A percentile compares a stretch with the other conserved stretches of the same genome.
Conservation (phyloP, 1,140 invertebrate genomes). For the Pissodes strobi region DNA sequence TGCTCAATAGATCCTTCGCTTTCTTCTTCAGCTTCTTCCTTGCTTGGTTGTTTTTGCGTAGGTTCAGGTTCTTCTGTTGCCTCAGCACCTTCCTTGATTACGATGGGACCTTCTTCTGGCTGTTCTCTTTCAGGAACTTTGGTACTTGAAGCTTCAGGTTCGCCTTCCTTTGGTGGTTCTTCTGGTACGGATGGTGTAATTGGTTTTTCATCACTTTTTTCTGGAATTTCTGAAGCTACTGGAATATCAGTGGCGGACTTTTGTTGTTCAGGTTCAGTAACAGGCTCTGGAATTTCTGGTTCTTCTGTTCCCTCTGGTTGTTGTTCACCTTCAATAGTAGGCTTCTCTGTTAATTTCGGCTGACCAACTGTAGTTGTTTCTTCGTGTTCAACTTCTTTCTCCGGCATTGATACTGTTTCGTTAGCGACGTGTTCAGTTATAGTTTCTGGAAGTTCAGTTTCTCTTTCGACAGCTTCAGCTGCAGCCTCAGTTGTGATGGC, state of each 20-base stretch:
- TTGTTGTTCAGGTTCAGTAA: too few species aligned
- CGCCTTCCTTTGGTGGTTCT: slow-evolving; percentile 14
- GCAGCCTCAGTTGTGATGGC: slow-evolving; percentile 5
- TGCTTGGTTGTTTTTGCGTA: slow-evolving; percentile 15
- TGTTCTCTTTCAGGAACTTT: slow-evolving; percentile 31
- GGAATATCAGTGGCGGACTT: too few species aligned
- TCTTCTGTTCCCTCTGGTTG: background rate
- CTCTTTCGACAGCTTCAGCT: slow-evolving; percentile 3
- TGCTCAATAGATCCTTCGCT: slow-evolving; percentile 27
- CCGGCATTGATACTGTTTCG: slow-evolving; percentile 8
- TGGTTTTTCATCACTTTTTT: slow-evolving; percentile 12
- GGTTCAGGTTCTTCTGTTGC: background rate
- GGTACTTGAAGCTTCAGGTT: slow-evolving; percentile 1
- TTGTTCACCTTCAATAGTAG: slow-evolving; percentile 6
- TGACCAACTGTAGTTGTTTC: slow-evolving; percentile 12
- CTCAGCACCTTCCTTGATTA: background rate
- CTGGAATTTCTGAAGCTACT: slow-evolving; percentile 2
- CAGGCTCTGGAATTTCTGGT: background rate
- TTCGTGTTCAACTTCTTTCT: slow-evolving; percentile 1
- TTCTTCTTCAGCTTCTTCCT: slow-evolving; percentile 26
- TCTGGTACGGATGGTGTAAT: background rate
- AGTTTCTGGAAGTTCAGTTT: slow-evolving; percentile 15
- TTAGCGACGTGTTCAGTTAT: slow-evolving; percentile 17
- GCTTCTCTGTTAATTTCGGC: background rate
- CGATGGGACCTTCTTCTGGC: background rate